Evolutionary conservation across 2,888 invertebrate genomes (phyloP).

Genomic region (Crocallis elinguaria): DNA sequence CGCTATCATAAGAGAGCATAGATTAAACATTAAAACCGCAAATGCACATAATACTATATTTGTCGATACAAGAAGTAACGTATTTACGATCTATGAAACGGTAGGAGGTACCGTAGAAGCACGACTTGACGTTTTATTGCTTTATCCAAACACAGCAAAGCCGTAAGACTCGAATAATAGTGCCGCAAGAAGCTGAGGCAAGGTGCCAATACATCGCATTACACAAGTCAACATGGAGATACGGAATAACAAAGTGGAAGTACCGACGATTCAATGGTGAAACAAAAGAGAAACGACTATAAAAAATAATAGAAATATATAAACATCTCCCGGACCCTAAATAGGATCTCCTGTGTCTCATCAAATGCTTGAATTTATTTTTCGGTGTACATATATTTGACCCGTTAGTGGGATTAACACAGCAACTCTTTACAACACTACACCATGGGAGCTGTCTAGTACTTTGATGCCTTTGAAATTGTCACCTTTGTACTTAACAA

Average conservation of each 20-base stretch:
- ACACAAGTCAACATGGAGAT: slow-evolving; percentile 39
- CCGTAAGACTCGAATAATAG: slow-evolving; percentile 67
- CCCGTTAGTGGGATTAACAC: no score
- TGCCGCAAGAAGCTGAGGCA: slow-evolving; percentile 63
- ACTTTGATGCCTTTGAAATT: no score
- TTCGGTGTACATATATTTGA: no score
- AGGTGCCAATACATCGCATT: slow-evolving; percentile 61
- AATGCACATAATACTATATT: slow-evolving; percentile 54
- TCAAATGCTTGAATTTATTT: no score
- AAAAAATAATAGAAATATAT: no score
- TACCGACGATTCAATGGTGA: no score
- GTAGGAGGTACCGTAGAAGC: slow-evolving; percentile 57
- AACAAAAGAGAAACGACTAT: no score
- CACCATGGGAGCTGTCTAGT: no score
- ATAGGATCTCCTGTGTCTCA: no score
- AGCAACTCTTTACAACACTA: no score
- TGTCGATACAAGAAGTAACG: slow-evolving; percentile 63
- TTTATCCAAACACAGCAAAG: slow-evolving; percentile 63
- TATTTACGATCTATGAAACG: slow-evolving; percentile 70
- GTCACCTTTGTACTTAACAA: no score
- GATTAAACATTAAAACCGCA: slow-evolving; percentile 38
- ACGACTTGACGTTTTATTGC: slow-evolving; percentile 76
- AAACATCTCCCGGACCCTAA: no score
- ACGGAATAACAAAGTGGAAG: neutral
- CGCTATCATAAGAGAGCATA: slow-evolving; percentile 1